These are phyloP conservation scores for Ibycter americanus DNA, from an alignment of 2,797 vertebrate genomes.

Conservation along the genomic window DNA sequence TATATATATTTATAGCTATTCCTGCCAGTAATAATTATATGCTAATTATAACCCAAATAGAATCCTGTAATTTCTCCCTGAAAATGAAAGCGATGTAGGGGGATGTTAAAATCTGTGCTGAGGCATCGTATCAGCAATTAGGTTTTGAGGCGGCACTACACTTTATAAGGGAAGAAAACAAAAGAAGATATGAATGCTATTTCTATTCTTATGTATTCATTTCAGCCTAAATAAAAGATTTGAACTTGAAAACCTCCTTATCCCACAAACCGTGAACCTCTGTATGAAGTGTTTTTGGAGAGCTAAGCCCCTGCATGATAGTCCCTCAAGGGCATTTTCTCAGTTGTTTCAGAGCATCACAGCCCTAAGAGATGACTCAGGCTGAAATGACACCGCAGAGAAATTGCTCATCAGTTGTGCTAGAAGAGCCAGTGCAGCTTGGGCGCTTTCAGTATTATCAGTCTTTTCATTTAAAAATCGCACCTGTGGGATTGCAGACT, in stretches of 20 bases:
- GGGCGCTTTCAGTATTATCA: neutral
- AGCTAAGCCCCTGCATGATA: neutral
- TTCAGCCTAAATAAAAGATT: conserved; percentile 7
- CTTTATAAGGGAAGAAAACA: conserved; percentile 28
- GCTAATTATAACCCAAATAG: conserved; percentile 69
- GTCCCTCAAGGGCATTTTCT: neutral
- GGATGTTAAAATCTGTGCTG: conserved; percentile 50
- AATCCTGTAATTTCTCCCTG: conserved; percentile 44
- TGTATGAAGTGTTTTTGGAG: neutral
- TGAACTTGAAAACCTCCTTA: conserved; percentile 15
- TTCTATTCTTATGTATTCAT: neutral
- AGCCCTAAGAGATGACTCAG: neutral
- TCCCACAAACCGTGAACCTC: neutral
- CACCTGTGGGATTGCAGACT: neutral
- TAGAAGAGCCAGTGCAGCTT: neutral
- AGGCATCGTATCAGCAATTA: conserved; percentile 1
- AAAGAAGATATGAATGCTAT: neutral
- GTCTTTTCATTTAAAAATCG: neutral
- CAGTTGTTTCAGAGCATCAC: neutral
- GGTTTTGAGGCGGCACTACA: neutral
- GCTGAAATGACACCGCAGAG: fast-evolving
- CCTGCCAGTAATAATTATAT: conserved; percentile 69
- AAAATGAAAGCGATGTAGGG: conserved; percentile 1
- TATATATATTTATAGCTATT: conserved; percentile 60
- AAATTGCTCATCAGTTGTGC: neutral